These are phyloP conservation scores for Sesia bembeciformis DNA, from an alignment of 2,888 invertebrate species.

Conservation along the genomic window DNA sequence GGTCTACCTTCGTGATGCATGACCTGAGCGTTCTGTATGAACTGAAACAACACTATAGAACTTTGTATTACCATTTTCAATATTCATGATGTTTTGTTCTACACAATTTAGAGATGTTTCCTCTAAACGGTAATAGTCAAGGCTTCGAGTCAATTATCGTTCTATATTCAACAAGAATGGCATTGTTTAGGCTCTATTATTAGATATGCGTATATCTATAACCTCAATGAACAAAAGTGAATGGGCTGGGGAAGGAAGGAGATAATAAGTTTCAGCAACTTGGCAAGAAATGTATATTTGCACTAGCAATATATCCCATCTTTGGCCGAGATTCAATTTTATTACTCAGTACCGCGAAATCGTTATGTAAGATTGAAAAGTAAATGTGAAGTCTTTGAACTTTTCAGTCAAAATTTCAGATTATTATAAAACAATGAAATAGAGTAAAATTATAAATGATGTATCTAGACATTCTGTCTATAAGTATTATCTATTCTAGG, in stretches of 20 bases:
- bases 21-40: background rate
- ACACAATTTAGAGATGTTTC: too few relatives aligned
- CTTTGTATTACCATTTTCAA: too few relatives aligned
- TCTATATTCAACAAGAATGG: too few relatives aligned
- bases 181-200: too few relatives aligned
- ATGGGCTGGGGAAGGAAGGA: slow-evolving; percentile 3
- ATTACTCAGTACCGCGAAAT: background rate
- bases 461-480: too few relatives aligned
- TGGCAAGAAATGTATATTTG: background rate
- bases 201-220: background rate
- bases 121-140: too few relatives aligned
- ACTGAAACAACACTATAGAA: too few relatives aligned
- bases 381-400: background rate
- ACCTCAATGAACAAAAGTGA: slow-evolving; percentile 9
- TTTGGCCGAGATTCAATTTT: background rate
- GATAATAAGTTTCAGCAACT: slow-evolving; percentile 7
- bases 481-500: too few relatives aligned
- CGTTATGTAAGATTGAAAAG: background rate
- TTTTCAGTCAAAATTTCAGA: background rate
- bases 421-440: too few relatives aligned
- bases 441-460: too few relatives aligned
- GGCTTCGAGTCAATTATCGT: too few relatives aligned
- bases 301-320: background rate
- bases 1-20: background rate
- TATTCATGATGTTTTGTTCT: too few relatives aligned